A percentile compares a stretch with the other conserved stretches of the same genome.
These are phyloP conservation scores for Odocoileus virginianus DNA, from an alignment of 2,113 vertebrate species.

Conservation along the genomic window DNA sequence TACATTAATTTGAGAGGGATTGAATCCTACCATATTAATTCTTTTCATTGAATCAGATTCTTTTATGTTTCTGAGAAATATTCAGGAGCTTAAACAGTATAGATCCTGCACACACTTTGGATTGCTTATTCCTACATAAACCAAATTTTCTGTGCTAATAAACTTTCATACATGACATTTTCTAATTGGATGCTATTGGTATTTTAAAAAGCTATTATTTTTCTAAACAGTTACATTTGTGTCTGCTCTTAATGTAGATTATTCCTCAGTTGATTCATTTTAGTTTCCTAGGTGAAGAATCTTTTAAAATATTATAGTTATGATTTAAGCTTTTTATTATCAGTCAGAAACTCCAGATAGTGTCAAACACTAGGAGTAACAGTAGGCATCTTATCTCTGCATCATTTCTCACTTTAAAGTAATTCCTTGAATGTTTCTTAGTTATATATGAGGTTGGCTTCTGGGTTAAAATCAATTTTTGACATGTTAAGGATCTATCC, in stretches of 20 bases:
- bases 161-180: background rate
- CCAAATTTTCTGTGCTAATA: background rate
- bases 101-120: background rate
- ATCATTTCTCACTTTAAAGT: background rate
- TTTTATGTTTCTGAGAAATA: background rate
- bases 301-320: background rate
- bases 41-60: background rate
- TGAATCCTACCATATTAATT: background rate
- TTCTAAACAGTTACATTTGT: background rate
- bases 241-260: background rate
- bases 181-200: background rate
- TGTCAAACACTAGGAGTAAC: background rate
- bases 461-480: background rate
- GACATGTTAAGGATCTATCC: background rate
- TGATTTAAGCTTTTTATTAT: background rate
- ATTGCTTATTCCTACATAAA: background rate
- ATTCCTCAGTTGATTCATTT: background rate
- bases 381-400: background rate
- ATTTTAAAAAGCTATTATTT: background rate
- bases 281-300: background rate
- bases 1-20: background rate
- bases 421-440: background rate
- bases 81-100: background rate
- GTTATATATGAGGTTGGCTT: background rate
- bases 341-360: background rate